Percentiles rank a stretch among this genome's conserved stretches.
These are phyloP conservation scores for Chrysomallon squamiferum DNA, from an alignment of 1,140 invertebrate species.

Conservation along the genomic window DNA sequence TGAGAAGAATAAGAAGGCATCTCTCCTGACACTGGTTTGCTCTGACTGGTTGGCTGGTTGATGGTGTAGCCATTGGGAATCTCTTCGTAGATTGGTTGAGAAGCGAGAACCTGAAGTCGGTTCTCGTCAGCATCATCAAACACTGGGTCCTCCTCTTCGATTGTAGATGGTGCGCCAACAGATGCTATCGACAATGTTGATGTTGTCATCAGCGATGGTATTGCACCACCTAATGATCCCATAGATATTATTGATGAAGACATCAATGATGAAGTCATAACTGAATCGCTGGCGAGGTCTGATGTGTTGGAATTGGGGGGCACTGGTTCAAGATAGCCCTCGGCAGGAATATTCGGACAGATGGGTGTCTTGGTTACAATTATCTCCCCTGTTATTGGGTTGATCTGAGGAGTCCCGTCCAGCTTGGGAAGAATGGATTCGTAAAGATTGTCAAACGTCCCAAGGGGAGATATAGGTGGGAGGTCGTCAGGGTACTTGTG, in stretches of 20 bases:
- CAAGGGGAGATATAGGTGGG: conserved; percentile 49
- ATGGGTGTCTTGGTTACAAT: conserved; percentile 13
- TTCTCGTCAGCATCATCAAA: conserved; percentile 31
- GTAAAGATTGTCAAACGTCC: conserved; percentile 54
- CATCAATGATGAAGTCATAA: conserved; percentile 12
- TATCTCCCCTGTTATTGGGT: conserved; percentile 20
- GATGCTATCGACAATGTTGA: conserved; percentile 14
- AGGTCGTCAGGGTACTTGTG: conserved; percentile 44
- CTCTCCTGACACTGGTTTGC: conserved; percentile 21
- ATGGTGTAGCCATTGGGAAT: conserved; percentile 40
- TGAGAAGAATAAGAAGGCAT: neutral
- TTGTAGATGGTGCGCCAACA: conserved; percentile 10
- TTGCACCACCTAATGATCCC: neutral
- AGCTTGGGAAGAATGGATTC: conserved; percentile 52
- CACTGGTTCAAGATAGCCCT: conserved; percentile 54
- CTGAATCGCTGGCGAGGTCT: neutral
- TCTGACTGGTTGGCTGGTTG: neutral
- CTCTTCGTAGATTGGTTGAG: conserved; percentile 58
- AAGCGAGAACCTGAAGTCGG: conserved; percentile 39
- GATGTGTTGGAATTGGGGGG: conserved; percentile 12
- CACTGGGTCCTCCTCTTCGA: conserved; percentile 6
- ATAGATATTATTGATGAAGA: neutral
- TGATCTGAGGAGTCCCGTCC: conserved; percentile 26
- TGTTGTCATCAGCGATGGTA: neutral
- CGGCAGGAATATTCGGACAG: conserved; percentile 28